phyloP scores from a whole-genome alignment of 2,888 invertebrate species.

The Ormyrus thymus region DNA sequence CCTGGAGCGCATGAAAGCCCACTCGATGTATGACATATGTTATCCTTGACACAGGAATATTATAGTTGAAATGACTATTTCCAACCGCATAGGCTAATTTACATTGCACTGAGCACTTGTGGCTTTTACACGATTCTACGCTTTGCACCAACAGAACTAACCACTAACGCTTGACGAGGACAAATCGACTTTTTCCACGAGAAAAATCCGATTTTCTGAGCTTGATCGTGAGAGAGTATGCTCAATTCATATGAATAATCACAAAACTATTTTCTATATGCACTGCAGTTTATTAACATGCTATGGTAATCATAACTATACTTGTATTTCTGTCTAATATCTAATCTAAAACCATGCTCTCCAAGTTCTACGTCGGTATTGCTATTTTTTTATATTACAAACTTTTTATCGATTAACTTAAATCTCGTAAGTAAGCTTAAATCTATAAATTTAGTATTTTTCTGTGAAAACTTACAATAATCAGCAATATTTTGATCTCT shows the following conservation, averaged over 20 bases:
- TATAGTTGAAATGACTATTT: constrained; percentile 24
- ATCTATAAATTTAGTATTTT: no score
- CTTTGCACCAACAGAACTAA: constrained; percentile 50
- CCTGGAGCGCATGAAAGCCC: no score
- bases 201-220: constrained; percentile 33
- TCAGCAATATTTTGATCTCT: no score
- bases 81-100: constrained; percentile 36
- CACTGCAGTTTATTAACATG: neutral
- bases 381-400: neutral
- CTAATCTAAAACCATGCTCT: constrained; percentile 24
- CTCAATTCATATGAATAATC: constrained; percentile 2
- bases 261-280: constrained; percentile 17
- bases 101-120: constrained; percentile 29
- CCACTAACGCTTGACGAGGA: constrained; percentile 37
- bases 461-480: no score
- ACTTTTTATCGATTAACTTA: no score
- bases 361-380: neutral
- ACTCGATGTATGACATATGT: no score
- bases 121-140: constrained; percentile 26
- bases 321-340: constrained; percentile 3
- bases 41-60: neutral
- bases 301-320: neutral
- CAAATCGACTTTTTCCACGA: constrained; percentile 33
- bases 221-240: constrained; percentile 9
- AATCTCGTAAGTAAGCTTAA: no score